Percentiles rank a stretch among this genome's conserved stretches.
phyloP scores from a whole-genome alignment of 1,140 invertebrate genomes.

The Ptiloglossa arizonensis region DNA sequence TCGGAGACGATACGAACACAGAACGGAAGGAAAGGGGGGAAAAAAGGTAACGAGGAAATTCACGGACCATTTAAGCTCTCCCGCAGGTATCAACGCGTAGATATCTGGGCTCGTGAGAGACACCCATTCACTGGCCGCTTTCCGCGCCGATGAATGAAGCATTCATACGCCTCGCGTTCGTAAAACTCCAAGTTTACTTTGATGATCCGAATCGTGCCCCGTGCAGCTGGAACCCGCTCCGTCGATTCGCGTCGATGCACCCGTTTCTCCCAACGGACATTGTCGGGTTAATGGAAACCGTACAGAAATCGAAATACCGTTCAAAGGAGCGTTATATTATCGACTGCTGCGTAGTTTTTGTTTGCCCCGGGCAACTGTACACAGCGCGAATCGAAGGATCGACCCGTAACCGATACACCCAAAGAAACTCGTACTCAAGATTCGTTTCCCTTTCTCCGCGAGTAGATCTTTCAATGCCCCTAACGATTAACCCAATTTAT shows the following conservation, averaged over 20 bases:
- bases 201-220: slow-evolving; percentile 22
- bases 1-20: slow-evolving; percentile 4
- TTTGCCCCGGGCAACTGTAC: too few species aligned
- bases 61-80: slow-evolving; percentile 59
- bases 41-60: slow-evolving; percentile 56
- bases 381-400: neutral
- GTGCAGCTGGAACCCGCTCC: neutral
- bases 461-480: too few species aligned
- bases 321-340: neutral
- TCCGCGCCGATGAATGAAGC: slow-evolving; percentile 63
- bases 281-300: neutral
- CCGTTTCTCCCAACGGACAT: neutral
- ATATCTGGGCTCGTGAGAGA: slow-evolving; percentile 62
- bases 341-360: neutral
- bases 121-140: slow-evolving; percentile 59
- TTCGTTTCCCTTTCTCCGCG: too few species aligned
- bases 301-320: neutral
- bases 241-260: slow-evolving; percentile 16
- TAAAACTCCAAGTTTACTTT: slow-evolving; percentile 46
- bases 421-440: too few species aligned
- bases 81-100: slow-evolving; percentile 56
- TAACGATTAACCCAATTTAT: too few species aligned
- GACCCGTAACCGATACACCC: too few species aligned
- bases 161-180: slow-evolving; percentile 57
- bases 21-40: neutral